Conservation (phyloP, 1,140 invertebrate genomes). For the Aplysia californica region DNA sequence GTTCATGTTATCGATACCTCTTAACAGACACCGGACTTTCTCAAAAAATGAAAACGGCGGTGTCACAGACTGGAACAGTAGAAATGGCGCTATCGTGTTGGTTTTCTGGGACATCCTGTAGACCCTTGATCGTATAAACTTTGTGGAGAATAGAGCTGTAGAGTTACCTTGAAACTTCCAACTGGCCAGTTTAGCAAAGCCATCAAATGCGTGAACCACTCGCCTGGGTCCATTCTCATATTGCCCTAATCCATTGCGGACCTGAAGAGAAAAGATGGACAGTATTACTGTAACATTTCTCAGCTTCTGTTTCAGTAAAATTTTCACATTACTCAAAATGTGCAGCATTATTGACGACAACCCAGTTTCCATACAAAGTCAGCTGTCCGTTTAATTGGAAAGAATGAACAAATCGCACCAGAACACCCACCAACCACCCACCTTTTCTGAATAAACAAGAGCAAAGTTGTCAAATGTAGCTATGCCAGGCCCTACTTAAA, state of each 20-base stretch:
- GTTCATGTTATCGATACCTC: constrained; percentile 60
- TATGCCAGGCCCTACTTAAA: not conserved
- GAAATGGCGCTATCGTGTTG: constrained; percentile 49
- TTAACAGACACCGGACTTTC: constrained; percentile 39
- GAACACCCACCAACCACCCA: no score
- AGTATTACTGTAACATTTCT: not conserved
- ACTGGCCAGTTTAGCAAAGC: constrained; percentile 53
- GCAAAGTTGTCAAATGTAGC: not conserved
- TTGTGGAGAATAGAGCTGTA: constrained; percentile 46
- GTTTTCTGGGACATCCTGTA: constrained; percentile 46
- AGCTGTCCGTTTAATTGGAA: not conserved
- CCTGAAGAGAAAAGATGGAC: constrained; percentile 39
- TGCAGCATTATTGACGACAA: not conserved
- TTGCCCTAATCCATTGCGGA: constrained; percentile 55
- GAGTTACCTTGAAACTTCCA: constrained; percentile 53
- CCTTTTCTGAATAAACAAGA: not conserved
- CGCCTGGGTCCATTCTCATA: constrained; percentile 49
- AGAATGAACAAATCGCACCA: no score
- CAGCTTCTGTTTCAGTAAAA: not conserved
- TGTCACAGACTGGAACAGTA: constrained; percentile 47
- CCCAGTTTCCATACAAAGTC: not conserved
- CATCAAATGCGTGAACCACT: constrained; percentile 54
- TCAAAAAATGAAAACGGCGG: constrained; percentile 48
- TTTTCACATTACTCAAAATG: not conserved
- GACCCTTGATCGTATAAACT: constrained; percentile 44